Base-by-base conservation (phyloP, 2,113 vertebrate genomes). In the Sinocyclocheilus grahami region DNA sequence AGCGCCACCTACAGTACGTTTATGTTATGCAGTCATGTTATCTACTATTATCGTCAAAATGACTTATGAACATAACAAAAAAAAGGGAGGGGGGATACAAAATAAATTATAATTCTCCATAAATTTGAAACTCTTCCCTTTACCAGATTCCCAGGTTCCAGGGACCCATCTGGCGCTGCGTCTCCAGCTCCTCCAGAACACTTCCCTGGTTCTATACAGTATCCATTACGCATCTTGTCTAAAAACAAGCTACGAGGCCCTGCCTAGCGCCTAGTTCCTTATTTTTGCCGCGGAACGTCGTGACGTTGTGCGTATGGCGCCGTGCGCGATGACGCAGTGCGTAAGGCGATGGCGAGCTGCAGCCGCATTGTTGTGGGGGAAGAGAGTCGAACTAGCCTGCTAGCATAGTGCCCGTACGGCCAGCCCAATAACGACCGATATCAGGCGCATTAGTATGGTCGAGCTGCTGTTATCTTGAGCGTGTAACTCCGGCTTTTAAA, bases 331-430 rank as follows among this genome's bases (percentile, higher is more conserved):
- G 88, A 90, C 46, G 51, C 33, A 91, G 90, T 16, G 85, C 72
- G 85, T 80, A 74, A 74, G 80, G 89, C 62, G 82, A 86, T 86
- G 87, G 86, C 83, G 78, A 85, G 90, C 33, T 84, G 88, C 90
- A 92, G 87, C 94, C 93, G 94, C 94, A 95, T 95, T 95, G 94
- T 95, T 95, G 94, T 95, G 84, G 92, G 94, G 93, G 90, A 92
- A 91, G 92, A 93, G 91, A 92, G 88, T 91, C 90, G 88, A 88
- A 84, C 83, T 85, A 91, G 87, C 91, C 55, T 83, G 84, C 55
- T 87, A 93, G 91, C 88, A 92, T 86, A 93, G 91, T 86, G 91
- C 89, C 82, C 83, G 85, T 86, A 83, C 84, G 77, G 80, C 86
- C 30, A 75, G 76, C 51, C 33, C 62, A 60, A 81, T 65, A 87